phyloP scores from a whole-genome alignment of 1,140 invertebrate species.

The Arion vulgaris region DNA sequence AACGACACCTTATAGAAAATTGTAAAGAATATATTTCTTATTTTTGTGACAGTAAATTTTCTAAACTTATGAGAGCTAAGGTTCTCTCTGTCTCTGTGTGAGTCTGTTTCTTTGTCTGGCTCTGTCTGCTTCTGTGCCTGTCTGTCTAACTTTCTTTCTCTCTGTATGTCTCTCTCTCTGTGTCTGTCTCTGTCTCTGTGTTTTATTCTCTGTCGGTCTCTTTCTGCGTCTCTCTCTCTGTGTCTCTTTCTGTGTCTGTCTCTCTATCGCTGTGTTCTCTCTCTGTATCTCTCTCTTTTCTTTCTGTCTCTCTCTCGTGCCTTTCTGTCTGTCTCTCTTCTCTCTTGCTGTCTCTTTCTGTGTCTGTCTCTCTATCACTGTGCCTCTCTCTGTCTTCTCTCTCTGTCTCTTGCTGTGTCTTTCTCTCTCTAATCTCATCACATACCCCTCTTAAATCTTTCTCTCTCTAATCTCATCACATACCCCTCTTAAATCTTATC shows the following conservation, averaged over 20 bases:
- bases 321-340: conserved; percentile 11
- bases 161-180: background rate
- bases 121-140: too few species aligned
- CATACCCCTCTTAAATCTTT: too few species aligned
- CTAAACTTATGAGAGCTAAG: too few species aligned
- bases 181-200: background rate
- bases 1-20: too few species aligned
- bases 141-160: background rate
- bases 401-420: conserved; percentile 1
- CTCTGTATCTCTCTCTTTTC: background rate
- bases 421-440: too few species aligned
- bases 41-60: too few species aligned
- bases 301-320: background rate
- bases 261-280: background rate
- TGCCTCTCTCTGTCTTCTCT: conserved; percentile 19
- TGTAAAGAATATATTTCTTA: too few species aligned
- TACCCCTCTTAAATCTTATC: too few species aligned
- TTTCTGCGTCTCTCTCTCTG: background rate
- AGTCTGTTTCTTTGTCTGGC: too few species aligned
- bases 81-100: too few species aligned
- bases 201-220: too few species aligned
- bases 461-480: too few species aligned
- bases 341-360: background rate
- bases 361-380: background rate
- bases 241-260: background rate